Evolutionary conservation across 2,888 invertebrate species (phyloP), one percentile per base, ranked within the genome.

Genomic region (Spilosoma lubricipeda): DNA sequence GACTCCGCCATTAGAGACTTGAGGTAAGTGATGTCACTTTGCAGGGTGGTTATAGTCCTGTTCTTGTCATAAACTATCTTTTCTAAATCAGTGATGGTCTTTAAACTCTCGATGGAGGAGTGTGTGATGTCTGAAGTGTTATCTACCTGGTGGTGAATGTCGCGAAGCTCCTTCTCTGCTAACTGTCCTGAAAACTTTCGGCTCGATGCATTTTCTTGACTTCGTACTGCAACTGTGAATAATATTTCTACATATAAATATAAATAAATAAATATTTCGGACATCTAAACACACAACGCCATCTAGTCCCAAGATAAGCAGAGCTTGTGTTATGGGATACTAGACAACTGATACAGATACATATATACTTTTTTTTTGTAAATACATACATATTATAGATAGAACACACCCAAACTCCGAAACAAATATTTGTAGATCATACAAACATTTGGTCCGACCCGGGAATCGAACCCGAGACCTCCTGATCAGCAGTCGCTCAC

Each of bases 11-110:
- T 87, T 30, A 94, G 78, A 0, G 93, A 87, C 79, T 94, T 94
- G 39, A 95, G 82, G 81, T 91, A 94, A 1, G 91, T 90, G 67
- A 94, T 87, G 80, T 95, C 95, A 74, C 91, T 91, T 77, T 94
- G 93, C 72, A 95, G 86, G 3, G 91, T 90, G 5, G 93, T 94
- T 74, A 95, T 93, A 27, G 90, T 92, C 76, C 94, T 89, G 82
- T 94, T 94, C 88, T 93, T 95, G 86, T 95, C 94, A 74, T 92
- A 88, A 77, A 95, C 87, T 71, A 94, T 94, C 85, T 88, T 94
- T 88, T 95, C 95, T 88, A 95, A 89, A 85, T 95, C 94, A 78
- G 92, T 85, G 81, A 95, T 94, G 74, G 94, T 94, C 83, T 93
- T 94, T 82, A 90, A 86, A 85, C 92, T 94, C 75, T 94, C 94